Conservation (phyloP, 2,888 invertebrate species). For the Erebia palarica region DNA sequence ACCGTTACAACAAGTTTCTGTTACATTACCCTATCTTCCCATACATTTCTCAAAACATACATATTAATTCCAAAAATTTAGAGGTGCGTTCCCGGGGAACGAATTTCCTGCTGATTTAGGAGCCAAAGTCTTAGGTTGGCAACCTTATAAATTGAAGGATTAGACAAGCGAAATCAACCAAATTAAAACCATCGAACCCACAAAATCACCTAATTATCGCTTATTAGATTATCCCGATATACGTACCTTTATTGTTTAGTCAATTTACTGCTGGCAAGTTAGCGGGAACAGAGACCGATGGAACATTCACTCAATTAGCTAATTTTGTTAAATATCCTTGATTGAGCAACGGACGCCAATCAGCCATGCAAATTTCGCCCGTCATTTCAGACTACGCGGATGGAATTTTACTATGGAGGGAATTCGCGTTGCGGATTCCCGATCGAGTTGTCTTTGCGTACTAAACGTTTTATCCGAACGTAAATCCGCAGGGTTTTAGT, state of each 20-base stretch:
- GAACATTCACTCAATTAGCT: constrained; percentile 80
- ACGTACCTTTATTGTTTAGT: constrained; percentile 65
- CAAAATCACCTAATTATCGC: constrained; percentile 62
- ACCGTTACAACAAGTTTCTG: too few relatives aligned
- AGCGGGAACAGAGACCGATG: constrained; percentile 47
- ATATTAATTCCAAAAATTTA: too few relatives aligned
- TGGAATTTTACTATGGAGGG: constrained; percentile 42
- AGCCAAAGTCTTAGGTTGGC: neutral
- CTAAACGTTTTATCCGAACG: neutral
- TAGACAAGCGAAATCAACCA: constrained; percentile 18
- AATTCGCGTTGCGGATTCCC: constrained; percentile 13
- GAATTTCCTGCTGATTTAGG: too few relatives aligned
- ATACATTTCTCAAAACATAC: too few relatives aligned
- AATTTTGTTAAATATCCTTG: constrained; percentile 82
- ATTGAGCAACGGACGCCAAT: constrained; percentile 81
- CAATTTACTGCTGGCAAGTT: constrained; percentile 60
- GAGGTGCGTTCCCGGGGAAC: too few relatives aligned
- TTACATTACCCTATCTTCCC: too few relatives aligned
- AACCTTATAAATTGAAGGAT: constrained; percentile 15
- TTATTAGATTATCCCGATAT: constrained; percentile 69
- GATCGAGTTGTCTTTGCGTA: constrained; percentile 6
- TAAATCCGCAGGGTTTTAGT: neutral
- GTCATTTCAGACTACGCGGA: constrained; percentile 46
- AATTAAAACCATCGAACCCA: constrained; percentile 52
- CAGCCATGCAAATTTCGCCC: constrained; percentile 77